Base-by-base conservation (phyloP, 2,113 vertebrate genomes). In the Coregonus clupeaformis region DNA sequence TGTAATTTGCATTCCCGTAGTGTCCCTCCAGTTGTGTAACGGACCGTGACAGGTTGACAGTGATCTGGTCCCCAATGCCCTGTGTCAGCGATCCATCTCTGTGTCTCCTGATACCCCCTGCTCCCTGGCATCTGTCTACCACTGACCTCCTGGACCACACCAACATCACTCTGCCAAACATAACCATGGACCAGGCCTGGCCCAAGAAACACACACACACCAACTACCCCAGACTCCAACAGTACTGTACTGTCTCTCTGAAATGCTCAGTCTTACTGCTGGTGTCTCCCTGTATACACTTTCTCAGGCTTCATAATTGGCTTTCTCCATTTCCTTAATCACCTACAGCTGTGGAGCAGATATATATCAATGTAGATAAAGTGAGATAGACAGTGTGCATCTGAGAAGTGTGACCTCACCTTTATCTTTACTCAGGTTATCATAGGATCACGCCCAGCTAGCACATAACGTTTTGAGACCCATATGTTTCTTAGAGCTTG, bases 351-450 rank as follows among this genome's bases (percentile, higher is more conserved):
- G 24, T 16, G 9, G 9, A 22, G 20, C 60, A 25, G 14, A 57
- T 57, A 6, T 7, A 57, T n/a, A 57, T 36, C 2, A 9, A n/a
- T n/a, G n/a, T n/a, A 36, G 14, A 1, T 36, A 36, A 7, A 36
- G 14, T 52, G 47, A 52, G 47, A 52, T 52, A 52, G 47, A 52
- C 47, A 52, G 49, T 3, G 0, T 52, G 49, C 49, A 1, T 52
- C 49, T 52, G 49, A 36, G 30, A 36, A 32, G 74, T 80, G 89
- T 77, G 74, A 88, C 73, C 71, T 77, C 88, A 82, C 81, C 70
- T 76, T 36, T 0, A 68, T 76, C 9, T 42, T 71, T 72, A 68
- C 77, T 57, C 1, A 72, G 68, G 66, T 47, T 70, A 20, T 14
- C 25, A 67, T 69, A 57, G 9, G 36, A 42, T 42, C 36, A 42